Conservation (phyloP, 1,140 invertebrate species). For the Augochlora pura region DNA sequence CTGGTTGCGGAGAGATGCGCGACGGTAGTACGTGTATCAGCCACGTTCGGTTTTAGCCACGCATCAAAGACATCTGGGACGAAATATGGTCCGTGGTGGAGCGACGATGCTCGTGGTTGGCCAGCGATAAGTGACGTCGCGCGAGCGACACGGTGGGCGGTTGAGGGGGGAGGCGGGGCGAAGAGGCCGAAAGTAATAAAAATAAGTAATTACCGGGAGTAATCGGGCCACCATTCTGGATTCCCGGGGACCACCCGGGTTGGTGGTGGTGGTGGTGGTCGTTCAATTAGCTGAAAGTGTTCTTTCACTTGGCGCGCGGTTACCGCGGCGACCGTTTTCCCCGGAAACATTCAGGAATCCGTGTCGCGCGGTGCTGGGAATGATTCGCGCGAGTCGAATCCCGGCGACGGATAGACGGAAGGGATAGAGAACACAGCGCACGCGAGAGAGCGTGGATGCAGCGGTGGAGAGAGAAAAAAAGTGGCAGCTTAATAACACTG, state of each 20-base stretch:
- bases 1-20: not conserved
- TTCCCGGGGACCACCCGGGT: conserved; percentile 28
- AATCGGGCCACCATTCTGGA: conserved; percentile 43
- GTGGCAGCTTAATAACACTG: conserved; percentile 13
- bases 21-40: too few relatives aligned
- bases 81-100: conserved; percentile 24
- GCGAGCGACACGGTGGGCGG: not conserved
- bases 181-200: conserved; percentile 56
- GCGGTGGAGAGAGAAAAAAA: too few relatives aligned
- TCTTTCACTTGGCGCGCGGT: conserved; percentile 43
- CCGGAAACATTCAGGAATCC: conserved; percentile 23
- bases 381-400: not conserved
- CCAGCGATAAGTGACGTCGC: conserved; percentile 50
- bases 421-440: not conserved
- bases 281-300: conserved; percentile 57
- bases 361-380: not conserved
- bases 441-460: too few relatives aligned
- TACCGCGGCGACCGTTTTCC: conserved; percentile 43
- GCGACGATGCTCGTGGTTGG: conserved; percentile 34
- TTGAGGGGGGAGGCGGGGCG: conserved; percentile 5
- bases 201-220: conserved; percentile 57
- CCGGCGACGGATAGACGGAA: not conserved
- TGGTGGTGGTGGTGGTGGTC: too few relatives aligned
- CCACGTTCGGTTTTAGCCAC: not conserved
- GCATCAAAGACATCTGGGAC: conserved; percentile 31